Evolutionary conservation across 1,140 invertebrate genomes (phyloP).

Genomic region (Drosophila sturtevanti): DNA sequence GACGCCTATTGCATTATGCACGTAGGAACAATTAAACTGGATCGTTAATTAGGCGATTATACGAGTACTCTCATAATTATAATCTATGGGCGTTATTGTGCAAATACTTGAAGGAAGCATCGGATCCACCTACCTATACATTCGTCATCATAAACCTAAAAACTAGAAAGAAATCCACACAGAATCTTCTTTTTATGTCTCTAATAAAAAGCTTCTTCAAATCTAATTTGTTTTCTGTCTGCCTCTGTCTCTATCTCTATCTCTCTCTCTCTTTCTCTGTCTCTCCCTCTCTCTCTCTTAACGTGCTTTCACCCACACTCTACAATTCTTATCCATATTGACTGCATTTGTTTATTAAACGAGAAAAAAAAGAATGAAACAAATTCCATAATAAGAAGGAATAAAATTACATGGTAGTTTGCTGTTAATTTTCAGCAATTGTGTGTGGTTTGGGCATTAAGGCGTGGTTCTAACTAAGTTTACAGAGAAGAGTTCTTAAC

Average conservation of each 20-base stretch:
- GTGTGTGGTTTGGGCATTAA: conserved; percentile 20
- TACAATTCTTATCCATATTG: not conserved
- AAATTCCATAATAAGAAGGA: conserved; percentile 13
- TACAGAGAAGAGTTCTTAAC: conserved; percentile 33
- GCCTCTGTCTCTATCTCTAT: not conserved
- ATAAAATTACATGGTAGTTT: conserved; percentile 36
- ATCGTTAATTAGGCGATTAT: conserved; percentile 61
- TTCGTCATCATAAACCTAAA: conserved; percentile 32
- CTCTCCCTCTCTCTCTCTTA: not conserved
- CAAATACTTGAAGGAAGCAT: not conserved
- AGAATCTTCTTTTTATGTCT: conserved; percentile 25
- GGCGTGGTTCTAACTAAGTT: conserved; percentile 20
- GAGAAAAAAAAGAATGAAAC: not conserved
- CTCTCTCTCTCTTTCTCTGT: not conserved
- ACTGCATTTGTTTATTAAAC: conserved; percentile 23
- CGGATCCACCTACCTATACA: conserved; percentile 3
- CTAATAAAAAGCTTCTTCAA: conserved; percentile 18
- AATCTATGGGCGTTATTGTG: not conserved
- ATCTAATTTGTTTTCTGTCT: conserved; percentile 3
- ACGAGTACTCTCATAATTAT: conserved; percentile 44
- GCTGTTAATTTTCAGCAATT: conserved; percentile 57
- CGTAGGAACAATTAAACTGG: conserved; percentile 56
- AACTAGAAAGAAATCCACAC: conserved; percentile 23
- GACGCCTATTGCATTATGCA: conserved; percentile 20
- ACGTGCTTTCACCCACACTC: not conserved